Conservation (phyloP, 2,888 invertebrate genomes). For the Labia minor region DNA sequence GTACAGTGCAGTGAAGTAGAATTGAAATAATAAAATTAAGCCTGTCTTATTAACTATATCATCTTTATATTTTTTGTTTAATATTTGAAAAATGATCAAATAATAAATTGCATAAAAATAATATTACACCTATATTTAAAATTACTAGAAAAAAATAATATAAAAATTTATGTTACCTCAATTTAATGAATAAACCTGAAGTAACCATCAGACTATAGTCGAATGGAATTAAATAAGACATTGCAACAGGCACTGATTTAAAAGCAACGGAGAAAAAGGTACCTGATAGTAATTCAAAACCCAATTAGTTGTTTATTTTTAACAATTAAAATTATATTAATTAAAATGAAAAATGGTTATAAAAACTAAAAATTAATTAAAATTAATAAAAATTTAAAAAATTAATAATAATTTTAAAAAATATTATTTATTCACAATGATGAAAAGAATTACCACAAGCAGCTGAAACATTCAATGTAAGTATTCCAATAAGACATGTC, state of each 20-base stretch:
- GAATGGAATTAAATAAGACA: constrained; percentile 75
- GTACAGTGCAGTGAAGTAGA: too few relatives aligned
- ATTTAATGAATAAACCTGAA: constrained; percentile 71
- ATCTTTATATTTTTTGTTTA: too few relatives aligned
- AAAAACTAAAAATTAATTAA: background rate
- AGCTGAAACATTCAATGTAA: constrained; percentile 77
- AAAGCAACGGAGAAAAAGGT: constrained; percentile 77
- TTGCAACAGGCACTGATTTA: constrained; percentile 65
- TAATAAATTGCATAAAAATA: too few relatives aligned
- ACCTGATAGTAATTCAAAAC: too few relatives aligned
- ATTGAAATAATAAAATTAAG: too few relatives aligned
- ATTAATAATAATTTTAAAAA: too few relatives aligned
- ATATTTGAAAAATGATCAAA: too few relatives aligned
- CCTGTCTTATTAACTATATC: too few relatives aligned
- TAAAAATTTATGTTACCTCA: constrained; percentile 61
- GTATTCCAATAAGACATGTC: constrained; percentile 55
- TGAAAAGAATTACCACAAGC: constrained; percentile 79
- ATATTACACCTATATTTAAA: too few relatives aligned
- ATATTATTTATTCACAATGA: too few relatives aligned
- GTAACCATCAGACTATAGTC: constrained; percentile 80
- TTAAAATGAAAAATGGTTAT: constrained; percentile 14
- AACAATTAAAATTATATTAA: background rate
- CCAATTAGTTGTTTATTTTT: constrained; percentile 17
- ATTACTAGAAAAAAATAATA: too few relatives aligned
- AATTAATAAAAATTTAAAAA: constrained; percentile 18